Evolutionary conservation across 2,113 vertebrate genomes (phyloP), one percentile per base, ranked within the genome.

Genomic region (Paratilapia polleni): DNA sequence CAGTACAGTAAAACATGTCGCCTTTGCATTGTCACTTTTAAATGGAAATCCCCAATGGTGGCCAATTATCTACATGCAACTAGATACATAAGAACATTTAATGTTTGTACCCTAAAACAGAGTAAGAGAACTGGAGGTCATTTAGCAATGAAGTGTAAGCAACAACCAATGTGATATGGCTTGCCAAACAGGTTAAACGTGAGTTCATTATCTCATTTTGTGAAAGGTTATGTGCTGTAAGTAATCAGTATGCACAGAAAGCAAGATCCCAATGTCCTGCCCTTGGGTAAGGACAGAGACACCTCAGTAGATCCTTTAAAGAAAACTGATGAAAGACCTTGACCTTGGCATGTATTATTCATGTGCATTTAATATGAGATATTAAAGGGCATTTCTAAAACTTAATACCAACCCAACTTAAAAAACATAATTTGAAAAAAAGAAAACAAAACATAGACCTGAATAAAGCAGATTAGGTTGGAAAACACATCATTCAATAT

Each of bases 251-350:
- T 94, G 83, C 89, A 28, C 61, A 64, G 77, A 78, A 82, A 47
- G 78, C 49, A 6, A 38, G 17, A 47, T 56, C 76, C 38, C 43
- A 31, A 43, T 70, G 81, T 80, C 68, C 36, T 88, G 85, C 81
- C 88, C 87, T 93, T 89, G 88, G 73, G 12, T 59, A 80, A 85
- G 64, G 56, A 31, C 81, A 54, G 0, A 34, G 75, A 82, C 73
- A 60, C 66, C 41, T 82, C 52, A 36, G 22, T 64, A 22, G 26
- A 77, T 90, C 61, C 82, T 90, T 87, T 86, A 77, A 57, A 82
- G 47, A 56, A 79, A 88, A 92, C 83, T 90, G 84, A 93, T 87
- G 60, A 77, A 84, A 61, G 73, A 84, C 88, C 85, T 87, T 89
- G 87, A 82, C 85, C 79, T 81, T 77, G 57, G 5, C 47, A 88